Evolutionary conservation across 2,888 invertebrate species (phyloP).

Genomic region (Deroplatys truncata): DNA sequence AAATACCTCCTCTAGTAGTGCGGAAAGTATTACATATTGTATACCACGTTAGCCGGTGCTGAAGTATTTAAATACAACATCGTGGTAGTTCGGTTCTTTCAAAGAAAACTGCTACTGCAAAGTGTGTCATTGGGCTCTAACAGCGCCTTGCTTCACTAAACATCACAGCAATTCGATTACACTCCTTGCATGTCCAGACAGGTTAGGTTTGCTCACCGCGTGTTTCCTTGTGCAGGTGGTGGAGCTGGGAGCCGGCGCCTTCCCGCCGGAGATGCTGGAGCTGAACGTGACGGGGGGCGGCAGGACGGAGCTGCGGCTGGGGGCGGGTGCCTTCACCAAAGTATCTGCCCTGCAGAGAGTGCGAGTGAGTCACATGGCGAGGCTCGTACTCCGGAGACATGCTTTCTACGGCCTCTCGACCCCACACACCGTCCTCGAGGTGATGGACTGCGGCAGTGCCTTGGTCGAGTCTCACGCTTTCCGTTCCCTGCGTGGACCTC

Average conservation of each 20-base stretch:
- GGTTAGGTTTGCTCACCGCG: too few species aligned
- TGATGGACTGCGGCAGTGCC: slow-evolving; percentile 53
- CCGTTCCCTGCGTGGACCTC: slow-evolving; percentile 58
- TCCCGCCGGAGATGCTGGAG: slow-evolving; percentile 57
- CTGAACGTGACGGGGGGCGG: slow-evolving; percentile 53
- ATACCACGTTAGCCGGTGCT: too few species aligned
- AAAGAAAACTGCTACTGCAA: too few species aligned
- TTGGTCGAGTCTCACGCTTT: slow-evolving; percentile 61
- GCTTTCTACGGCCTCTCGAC: slow-evolving; percentile 59
- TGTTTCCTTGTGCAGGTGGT: slow-evolving; percentile 36
- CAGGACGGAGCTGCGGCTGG: slow-evolving; percentile 53
- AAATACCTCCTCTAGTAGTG: too few species aligned
- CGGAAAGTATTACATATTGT: too few species aligned
- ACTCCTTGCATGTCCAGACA: too few species aligned
- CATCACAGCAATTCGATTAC: too few species aligned
- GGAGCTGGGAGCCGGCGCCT: slow-evolving; percentile 46
- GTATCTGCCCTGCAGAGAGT: slow-evolving; percentile 54
- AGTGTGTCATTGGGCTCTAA: too few species aligned
- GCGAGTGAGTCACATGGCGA: slow-evolving; percentile 50
- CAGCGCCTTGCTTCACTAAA: too few species aligned
- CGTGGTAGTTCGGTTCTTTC: too few species aligned
- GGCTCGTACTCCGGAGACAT: slow-evolving; percentile 53
- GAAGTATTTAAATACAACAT: too few species aligned
- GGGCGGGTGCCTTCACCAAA: slow-evolving; percentile 53
- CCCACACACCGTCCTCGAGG: slow-evolving; percentile 53